Evolutionary conservation across 2,888 invertebrate species (phyloP).

Genomic region (Galeruca laticollis): DNA sequence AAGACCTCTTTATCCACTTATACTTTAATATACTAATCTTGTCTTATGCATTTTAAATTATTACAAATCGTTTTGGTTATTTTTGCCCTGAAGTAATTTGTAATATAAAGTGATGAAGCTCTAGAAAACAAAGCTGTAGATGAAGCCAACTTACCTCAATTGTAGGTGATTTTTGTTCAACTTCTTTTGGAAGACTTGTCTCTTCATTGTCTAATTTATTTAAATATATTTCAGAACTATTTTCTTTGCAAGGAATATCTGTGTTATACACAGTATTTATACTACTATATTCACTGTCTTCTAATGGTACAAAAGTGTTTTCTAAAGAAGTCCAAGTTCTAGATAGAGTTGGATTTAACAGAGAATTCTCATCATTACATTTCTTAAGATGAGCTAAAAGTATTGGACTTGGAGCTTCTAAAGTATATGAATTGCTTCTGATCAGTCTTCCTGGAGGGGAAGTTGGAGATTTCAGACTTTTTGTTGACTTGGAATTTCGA

Average conservation of each 20-base stretch:
- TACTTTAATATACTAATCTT: no score
- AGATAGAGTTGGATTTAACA: slow-evolving; percentile 24
- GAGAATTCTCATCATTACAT: slow-evolving; percentile 31
- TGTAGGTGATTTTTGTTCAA: slow-evolving; percentile 44
- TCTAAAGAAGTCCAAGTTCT: slow-evolving; percentile 47
- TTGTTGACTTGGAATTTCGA: slow-evolving; percentile 4
- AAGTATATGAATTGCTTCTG: slow-evolving; percentile 83
- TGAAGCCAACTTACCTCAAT: slow-evolving; percentile 49
- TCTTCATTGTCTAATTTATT: neutral
- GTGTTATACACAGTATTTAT: slow-evolving; percentile 47
- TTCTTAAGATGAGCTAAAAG: slow-evolving; percentile 75
- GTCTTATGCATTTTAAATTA: no score
- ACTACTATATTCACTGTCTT: slow-evolving; percentile 48
- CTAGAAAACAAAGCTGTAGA: no score
- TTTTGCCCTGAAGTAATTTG: no score
- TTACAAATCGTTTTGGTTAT: no score
- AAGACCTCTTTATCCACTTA: no score
- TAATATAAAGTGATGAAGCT: no score
- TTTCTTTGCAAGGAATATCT: slow-evolving; percentile 17
- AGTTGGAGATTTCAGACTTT: neutral
- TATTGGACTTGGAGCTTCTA: slow-evolving; percentile 82
- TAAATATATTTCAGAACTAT: slow-evolving; percentile 5
- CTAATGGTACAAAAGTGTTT: slow-evolving; percentile 46
- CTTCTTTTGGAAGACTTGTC: slow-evolving; percentile 9
- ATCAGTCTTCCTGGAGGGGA: slow-evolving; percentile 69